A percentile compares a stretch with the other conserved stretches of the same genome.
Evolutionary conservation across 2,113 vertebrate genomes (phyloP).

Genomic region (Lepidothrix coronata): DNA sequence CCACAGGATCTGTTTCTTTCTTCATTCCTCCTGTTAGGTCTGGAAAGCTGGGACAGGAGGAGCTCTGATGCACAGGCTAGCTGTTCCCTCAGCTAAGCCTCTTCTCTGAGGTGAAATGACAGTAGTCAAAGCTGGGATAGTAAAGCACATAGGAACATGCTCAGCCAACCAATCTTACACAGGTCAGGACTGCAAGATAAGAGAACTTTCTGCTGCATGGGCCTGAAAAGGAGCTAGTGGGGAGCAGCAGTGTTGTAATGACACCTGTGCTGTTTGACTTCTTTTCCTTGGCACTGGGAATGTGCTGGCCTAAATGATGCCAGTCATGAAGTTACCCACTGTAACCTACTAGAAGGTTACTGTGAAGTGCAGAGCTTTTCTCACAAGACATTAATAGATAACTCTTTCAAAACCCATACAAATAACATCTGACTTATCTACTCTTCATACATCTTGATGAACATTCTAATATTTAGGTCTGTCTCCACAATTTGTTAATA

Average conservation of each 20-base stretch:
- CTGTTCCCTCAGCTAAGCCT: not conserved
- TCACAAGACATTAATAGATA: not conserved
- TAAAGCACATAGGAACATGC: fast-evolving
- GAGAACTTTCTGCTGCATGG: not conserved
- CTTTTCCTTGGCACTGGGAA: not conserved
- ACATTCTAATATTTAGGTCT: not conserved
- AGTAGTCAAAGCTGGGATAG: not conserved
- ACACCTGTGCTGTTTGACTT: not conserved
- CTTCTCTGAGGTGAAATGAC: not conserved
- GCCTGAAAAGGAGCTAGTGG: not conserved
- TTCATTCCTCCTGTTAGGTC: not conserved
- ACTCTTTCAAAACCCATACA: not conserved
- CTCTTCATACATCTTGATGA: not conserved
- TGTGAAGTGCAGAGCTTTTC: not conserved
- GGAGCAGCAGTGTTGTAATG: not conserved
- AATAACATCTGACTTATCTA: not conserved
- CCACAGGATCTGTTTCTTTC: not conserved
- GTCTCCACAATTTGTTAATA: not conserved
- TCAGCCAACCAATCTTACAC: not conserved
- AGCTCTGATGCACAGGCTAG: not conserved
- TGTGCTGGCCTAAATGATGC: not conserved
- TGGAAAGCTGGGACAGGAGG: not conserved
- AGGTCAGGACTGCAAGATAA: not conserved
- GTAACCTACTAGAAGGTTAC: not conserved
- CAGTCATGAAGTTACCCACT: not conserved